A percentile compares a stretch with the other conserved stretches of the same genome.
Conservation (phyloP, 2,113 vertebrate genomes). For the Symphodus melops region DNA sequence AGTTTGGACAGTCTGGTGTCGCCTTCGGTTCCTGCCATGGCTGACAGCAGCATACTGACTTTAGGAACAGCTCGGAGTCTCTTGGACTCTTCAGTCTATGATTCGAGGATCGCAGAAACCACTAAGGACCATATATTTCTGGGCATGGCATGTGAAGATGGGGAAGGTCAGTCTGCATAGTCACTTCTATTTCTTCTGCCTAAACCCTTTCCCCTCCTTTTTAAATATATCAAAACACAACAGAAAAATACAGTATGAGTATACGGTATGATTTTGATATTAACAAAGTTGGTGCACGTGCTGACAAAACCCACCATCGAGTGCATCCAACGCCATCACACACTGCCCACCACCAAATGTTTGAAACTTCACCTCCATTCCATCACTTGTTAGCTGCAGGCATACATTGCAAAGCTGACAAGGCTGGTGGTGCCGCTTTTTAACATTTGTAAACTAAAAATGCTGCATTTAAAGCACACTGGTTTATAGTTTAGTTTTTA, state of each 20-base stretch:
- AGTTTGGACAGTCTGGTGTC: slow-evolving; percentile 68
- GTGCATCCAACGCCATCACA: no score
- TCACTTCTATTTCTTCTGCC: neutral
- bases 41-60: slow-evolving; percentile 87
- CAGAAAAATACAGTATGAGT: neutral
- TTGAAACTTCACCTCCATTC: no score
- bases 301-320: no score
- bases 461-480: no score
- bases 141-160: slow-evolving; percentile 75
- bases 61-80: slow-evolving; percentile 85
- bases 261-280: neutral
- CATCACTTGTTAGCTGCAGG: no score
- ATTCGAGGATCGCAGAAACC: slow-evolving; percentile 89
- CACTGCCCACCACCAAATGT: no score
- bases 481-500: no score
- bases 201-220: neutral
- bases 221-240: neutral
- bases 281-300: no score
- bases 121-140: slow-evolving; percentile 87
- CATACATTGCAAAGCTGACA: no score
- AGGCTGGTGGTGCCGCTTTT: no score
- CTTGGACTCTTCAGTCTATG: slow-evolving; percentile 91
- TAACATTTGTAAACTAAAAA: no score
- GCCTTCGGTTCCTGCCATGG: slow-evolving; percentile 81
- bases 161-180: slow-evolving; percentile 84